A percentile compares a stretch with the other conserved stretches of the same genome.
These are phyloP conservation scores for Paradoxurus hermaphroditus DNA, from an alignment of 2,113 vertebrate species.

Conservation along the genomic window DNA sequence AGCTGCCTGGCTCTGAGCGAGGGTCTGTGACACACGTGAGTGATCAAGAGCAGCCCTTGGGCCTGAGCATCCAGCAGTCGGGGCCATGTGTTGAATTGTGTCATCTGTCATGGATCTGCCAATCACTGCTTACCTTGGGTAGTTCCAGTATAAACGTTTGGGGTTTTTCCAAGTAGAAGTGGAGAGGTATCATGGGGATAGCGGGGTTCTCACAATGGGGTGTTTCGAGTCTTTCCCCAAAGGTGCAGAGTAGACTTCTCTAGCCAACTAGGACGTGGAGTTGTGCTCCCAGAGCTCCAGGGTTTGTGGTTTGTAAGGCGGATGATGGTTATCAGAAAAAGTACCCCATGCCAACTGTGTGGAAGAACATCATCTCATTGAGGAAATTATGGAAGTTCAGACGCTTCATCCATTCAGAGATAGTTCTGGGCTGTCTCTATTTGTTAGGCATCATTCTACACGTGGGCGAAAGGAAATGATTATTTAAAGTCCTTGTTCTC, in stretches of 20 bases:
- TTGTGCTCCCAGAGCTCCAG: not conserved
- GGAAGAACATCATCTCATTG: not conserved
- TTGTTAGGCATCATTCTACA: not conserved
- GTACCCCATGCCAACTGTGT: fast-evolving
- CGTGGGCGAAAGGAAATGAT: not conserved
- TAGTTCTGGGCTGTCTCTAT: not conserved
- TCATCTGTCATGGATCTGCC: fast-evolving
- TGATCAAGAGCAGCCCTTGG: not conserved
- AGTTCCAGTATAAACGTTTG: not conserved
- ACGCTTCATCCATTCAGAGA: not conserved
- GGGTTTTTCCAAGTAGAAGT: not conserved
- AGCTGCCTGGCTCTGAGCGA: not conserved
- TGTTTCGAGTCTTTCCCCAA: not conserved
- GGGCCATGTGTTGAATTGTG: fast-evolving
- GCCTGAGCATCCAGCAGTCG: not conserved
- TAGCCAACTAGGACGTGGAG: not conserved
- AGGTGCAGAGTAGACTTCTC: not conserved
- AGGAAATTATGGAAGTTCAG: not conserved
- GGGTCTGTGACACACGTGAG: not conserved
- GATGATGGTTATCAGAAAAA: not conserved
- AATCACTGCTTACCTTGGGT: not conserved
- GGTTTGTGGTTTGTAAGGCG: not conserved
- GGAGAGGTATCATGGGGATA: too few species aligned
- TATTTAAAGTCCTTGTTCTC: not conserved
- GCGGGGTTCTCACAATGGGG: not conserved